Base-by-base conservation (phyloP, 2,113 vertebrate genomes). In the Cavia aperea region DNA sequence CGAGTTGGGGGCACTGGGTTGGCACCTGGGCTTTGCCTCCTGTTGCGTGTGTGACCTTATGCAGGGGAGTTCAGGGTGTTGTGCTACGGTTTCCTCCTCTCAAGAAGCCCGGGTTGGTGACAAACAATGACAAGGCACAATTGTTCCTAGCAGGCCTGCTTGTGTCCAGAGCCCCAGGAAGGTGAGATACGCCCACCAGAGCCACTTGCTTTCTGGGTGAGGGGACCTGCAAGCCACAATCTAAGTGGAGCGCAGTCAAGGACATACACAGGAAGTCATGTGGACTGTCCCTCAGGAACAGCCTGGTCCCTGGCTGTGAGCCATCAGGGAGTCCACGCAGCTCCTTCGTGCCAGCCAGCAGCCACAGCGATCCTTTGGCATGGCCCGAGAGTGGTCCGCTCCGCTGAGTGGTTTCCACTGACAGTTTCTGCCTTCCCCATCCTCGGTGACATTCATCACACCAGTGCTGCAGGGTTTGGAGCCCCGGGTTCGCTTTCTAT, bases 191-290 rank as follows among this genome's bases (percentile, higher is more conserved):
- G 68, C 62, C 19, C 21, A 63, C 62, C 23, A 12, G 31, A n/a
- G 49, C 12, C 8, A 36, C 29, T 66, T 75, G 10, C n/a, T 79
- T 78, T 19, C 14, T 77, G 15, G 31, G 19, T 4, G n/a, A n/a
- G 39, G 15, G 68, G 73, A 79, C 73, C n/a, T 39, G 10, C 8
- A 4, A 1, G 24, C 39, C 26, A 23, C 19, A 6, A 16, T 51
- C 29, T 78, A 78, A 33, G 7, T 31, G 29, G 46, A 77, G 7
- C 14, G 0, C 1, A 3, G 46, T 51, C 18, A 46, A 72, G 72
- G 33, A 36, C 33, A 0, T 15, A 7, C 14, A 19, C 2, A n/a
- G 24, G 51, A 13, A 46, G 26, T 4, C 0, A 0, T 36, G 54
- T 9, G 16, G 14, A 82, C 39, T 1, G 7, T 9, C 13, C 7